Evolutionary conservation across 2,113 vertebrate species (phyloP).

Genomic region (Struthio camelus): DNA sequence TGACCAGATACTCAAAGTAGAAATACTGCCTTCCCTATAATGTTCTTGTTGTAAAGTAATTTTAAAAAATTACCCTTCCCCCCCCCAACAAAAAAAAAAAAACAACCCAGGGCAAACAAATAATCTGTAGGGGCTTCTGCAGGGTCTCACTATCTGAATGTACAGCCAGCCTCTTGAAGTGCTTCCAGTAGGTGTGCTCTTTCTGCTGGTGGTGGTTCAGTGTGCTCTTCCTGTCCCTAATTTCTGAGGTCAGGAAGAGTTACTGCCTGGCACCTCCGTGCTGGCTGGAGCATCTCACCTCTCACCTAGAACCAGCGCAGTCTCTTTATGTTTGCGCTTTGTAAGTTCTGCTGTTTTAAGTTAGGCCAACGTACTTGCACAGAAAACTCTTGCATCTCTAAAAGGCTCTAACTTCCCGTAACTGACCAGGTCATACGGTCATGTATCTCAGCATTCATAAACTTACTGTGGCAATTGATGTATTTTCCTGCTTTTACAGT

Average conservation of each 20-base stretch:
- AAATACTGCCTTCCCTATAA: not conserved
- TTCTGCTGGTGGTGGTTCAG: not conserved
- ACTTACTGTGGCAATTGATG: not conserved
- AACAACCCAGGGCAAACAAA: too few species aligned
- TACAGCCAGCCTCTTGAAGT: not conserved
- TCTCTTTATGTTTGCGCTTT: not conserved
- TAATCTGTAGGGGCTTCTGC: not conserved
- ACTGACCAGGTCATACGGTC: accelerated
- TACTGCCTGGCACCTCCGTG: not conserved
- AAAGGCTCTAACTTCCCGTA: not conserved
- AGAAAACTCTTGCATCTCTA: not conserved
- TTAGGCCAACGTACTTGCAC: not conserved
- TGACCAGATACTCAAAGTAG: not conserved
- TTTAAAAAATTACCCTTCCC: too few species aligned
- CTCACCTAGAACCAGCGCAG: not conserved
- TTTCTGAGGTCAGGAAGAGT: not conserved
- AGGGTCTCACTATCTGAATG: not conserved
- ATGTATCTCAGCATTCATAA: accelerated
- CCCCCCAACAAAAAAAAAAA: not conserved
- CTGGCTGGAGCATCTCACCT: not conserved
- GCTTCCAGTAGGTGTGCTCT: not conserved
- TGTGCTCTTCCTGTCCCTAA: not conserved
- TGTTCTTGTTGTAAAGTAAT: not conserved
- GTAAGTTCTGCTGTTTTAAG: not conserved
- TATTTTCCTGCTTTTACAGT: constrained; percentile 53